Evolutionary conservation across 2,113 vertebrate species (phyloP).

Genomic region (Ictidomys tridecemlineatus): DNA sequence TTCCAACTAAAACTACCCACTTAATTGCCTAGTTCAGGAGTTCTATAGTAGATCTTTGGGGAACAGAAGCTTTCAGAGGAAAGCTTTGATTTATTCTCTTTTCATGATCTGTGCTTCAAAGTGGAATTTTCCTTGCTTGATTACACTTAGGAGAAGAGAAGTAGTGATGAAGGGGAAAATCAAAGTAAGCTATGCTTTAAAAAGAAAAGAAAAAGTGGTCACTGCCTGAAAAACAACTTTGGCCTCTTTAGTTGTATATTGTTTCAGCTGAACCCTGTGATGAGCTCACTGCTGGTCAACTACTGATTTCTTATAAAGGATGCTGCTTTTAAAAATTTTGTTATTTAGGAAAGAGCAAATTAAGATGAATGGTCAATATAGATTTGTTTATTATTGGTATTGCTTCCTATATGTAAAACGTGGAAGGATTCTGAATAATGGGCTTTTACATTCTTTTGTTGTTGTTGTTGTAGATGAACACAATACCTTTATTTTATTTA

Average conservation of each 20-base stretch:
- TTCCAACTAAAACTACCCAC: background rate
- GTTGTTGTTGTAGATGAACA: too few species aligned
- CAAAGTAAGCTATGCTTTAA: slow-evolving; percentile 33
- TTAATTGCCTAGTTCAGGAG: slow-evolving; percentile 54
- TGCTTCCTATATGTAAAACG: slow-evolving; percentile 7
- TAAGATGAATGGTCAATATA: background rate
- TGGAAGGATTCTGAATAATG: background rate
- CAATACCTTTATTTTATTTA: too few species aligned
- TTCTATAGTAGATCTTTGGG: slow-evolving; percentile 7
- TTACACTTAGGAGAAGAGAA: slow-evolving; percentile 37
- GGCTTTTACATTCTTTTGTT: background rate
- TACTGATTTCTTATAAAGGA: slow-evolving; percentile 20
- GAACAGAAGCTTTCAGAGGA: background rate
- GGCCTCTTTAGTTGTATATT: slow-evolving; percentile 52
- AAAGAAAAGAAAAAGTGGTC: slow-evolving; percentile 13
- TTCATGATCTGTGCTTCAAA: slow-evolving; percentile 52
- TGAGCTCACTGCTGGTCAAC: slow-evolving; percentile 16
- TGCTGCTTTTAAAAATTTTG: slow-evolving; percentile 1
- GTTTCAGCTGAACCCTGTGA: slow-evolving; percentile 40
- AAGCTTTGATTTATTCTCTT: slow-evolving; percentile 65
- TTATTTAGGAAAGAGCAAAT: slow-evolving; percentile 40
- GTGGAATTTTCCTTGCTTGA: slow-evolving; percentile 65
- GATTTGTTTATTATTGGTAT: background rate
- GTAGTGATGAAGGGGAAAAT: slow-evolving; percentile 33
- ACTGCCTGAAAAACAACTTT: slow-evolving; percentile 61